Base-by-base conservation (phyloP, 2,888 invertebrate genomes). In the Cephus runcator region DNA sequence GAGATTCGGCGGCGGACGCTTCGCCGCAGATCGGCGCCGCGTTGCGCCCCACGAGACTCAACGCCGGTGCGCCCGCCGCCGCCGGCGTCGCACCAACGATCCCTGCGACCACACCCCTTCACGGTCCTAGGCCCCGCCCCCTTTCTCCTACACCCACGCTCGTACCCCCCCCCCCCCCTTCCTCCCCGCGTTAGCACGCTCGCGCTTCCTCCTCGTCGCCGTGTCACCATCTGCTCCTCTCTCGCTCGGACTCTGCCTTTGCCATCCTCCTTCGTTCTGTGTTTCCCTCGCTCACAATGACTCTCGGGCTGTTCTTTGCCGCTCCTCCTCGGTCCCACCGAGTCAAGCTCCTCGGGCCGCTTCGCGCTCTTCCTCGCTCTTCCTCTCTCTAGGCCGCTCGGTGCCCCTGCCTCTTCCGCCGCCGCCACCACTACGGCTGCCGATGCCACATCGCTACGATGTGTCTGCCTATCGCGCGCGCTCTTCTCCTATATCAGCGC, bases 131-230 rank as follows among this genome's bases (percentile, higher is more conserved):
- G 84, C 81, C 77, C 88, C 89, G 88, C 90, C 89, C 81, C 82
- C 83, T 85, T 84, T 85, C 85, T 86, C 84, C 85, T 84, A 87
- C 89, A 89, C 89, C 89, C 88, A 89, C 89, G 88, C 88, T 82
- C 78, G 68, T 56, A 2, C 56, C 68, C 75, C 56, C 34, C 23
- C n/a, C 3, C 12, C 0, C 84, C 89, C 88, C 89, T 88, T 88
- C 88, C 88, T 86, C 88, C 75, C 75, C 73, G n/a, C n/a, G n/a
- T n/a, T n/a, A n/a, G n/a, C n/a, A n/a, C 31, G 34, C 3, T 69
- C 76, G 4, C 23, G 11, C 30, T 69, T 35, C 56, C 23, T 34
- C 76, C 40, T 9, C 34, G 34, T 34, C 34, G 0, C 34, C 11
- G 11, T 1, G 34, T 34, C 9, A 0, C 11, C 9, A 4, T 15